Evolutionary conservation across 2,888 invertebrate species (phyloP).

Genomic region (Phaedon cochleariae): DNA sequence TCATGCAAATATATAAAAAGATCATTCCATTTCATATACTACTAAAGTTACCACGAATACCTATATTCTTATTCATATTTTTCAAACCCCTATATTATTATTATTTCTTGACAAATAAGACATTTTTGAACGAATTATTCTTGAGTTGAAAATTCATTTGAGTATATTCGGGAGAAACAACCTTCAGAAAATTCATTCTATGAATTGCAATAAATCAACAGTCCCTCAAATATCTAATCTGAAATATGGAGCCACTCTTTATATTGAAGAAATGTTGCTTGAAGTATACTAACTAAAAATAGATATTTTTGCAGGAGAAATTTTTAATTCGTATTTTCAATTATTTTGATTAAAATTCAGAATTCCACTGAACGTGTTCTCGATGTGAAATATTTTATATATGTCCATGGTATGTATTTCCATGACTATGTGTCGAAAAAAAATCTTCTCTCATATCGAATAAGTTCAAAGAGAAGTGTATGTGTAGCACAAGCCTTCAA

Average conservation of each 20-base stretch:
- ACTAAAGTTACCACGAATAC: too few species aligned
- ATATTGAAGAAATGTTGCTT: slow-evolving; percentile 55
- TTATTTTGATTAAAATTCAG: slow-evolving; percentile 57
- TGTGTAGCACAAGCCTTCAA: background rate
- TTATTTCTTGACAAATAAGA: too few species aligned
- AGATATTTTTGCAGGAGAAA: slow-evolving; percentile 58
- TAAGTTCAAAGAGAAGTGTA: background rate
- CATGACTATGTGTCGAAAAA: slow-evolving; percentile 40
- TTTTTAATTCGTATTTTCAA: slow-evolving; percentile 49
- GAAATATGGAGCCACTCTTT: slow-evolving; percentile 52
- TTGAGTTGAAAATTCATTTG: too few species aligned
- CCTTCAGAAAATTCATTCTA: background rate
- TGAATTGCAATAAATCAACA: background rate
- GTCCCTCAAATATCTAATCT: slow-evolving; percentile 39
- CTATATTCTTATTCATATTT: too few species aligned
- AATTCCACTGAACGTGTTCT: slow-evolving; percentile 64
- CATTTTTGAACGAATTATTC: too few species aligned
- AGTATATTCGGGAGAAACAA: too few species aligned
- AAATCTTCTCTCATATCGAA: slow-evolving; percentile 25
- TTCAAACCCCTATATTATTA: too few species aligned
- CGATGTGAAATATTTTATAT: slow-evolving; percentile 61
- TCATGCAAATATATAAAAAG: too few species aligned
- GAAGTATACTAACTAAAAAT: slow-evolving; percentile 53
- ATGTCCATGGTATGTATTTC: slow-evolving; percentile 55
- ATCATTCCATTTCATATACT: too few species aligned